Percentiles rank a stretch among this genome's conserved stretches.
These are phyloP conservation scores for Coreius guichenoti DNA, from an alignment of 2,797 vertebrate genomes.

Conservation along the genomic window DNA sequence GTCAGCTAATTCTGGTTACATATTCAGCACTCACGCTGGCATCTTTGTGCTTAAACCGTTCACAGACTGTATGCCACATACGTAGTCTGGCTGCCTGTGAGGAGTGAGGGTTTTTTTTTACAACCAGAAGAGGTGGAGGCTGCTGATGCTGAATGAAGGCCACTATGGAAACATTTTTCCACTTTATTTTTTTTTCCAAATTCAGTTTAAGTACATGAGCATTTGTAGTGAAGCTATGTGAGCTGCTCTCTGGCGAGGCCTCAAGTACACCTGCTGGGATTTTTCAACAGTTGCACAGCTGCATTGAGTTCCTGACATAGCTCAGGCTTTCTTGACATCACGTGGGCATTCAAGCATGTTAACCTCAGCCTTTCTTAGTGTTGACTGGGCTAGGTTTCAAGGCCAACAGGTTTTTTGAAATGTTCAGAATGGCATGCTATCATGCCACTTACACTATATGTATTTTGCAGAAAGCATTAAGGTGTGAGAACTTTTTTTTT, in stretches of 20 bases:
- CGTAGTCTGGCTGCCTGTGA: not conserved
- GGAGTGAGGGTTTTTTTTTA: not conserved
- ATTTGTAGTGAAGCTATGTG: slow-evolving; percentile 19
- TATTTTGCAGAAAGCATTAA: not conserved
- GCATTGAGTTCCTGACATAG: slow-evolving; percentile 5
- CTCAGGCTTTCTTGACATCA: not conserved
- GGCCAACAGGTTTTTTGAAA: not conserved
- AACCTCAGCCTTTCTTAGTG: not conserved
- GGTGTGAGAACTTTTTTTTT: no score
- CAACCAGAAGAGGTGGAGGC: not conserved
- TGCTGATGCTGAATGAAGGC: not conserved
- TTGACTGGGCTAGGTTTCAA: not conserved
- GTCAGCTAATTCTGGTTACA: slow-evolving; percentile 50
- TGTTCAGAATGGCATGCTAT: not conserved
- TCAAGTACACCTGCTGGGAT: slow-evolving; percentile 52
- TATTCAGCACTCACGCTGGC: slow-evolving; percentile 61
- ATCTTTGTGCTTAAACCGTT: not conserved
- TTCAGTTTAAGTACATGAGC: slow-evolving; percentile 23
- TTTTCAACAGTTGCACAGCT: slow-evolving; percentile 46
- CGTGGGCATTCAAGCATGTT: slow-evolving; percentile 3
- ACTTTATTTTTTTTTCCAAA: not conserved
- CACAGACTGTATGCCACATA: not conserved
- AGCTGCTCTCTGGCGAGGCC: slow-evolving; percentile 3
- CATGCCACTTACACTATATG: not conserved
- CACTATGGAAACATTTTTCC: no score